phyloP scores from a whole-genome alignment of 2,888 invertebrate genomes.

The Alviniconcha strummeri region DNA sequence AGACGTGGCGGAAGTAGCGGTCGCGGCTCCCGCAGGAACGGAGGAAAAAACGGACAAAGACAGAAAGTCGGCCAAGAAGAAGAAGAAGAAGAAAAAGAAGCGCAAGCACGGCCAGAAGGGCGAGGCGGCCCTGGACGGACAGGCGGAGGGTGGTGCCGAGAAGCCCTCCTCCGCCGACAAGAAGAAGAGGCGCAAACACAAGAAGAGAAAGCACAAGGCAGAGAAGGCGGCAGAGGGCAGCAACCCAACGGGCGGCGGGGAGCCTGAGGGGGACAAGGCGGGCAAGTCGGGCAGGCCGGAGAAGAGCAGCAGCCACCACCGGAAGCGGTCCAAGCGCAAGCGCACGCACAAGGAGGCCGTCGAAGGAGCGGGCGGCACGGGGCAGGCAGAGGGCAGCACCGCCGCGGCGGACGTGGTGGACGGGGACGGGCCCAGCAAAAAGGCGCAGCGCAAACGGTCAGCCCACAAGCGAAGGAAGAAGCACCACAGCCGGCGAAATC shows the following conservation, averaged over 20 bases:
- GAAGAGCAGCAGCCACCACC: conserved; percentile 37
- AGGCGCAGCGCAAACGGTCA: conserved; percentile 39
- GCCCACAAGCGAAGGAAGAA: conserved; percentile 51
- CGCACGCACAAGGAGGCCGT: conserved; percentile 39
- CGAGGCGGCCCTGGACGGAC: conserved; percentile 37
- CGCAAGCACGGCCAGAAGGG: conserved; percentile 38
- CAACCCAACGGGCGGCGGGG: conserved; percentile 1
- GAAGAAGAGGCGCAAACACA: conserved; percentile 35
- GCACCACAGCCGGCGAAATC: conserved; percentile 29
- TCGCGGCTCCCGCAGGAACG: conserved; percentile 33
- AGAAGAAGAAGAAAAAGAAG: conserved; percentile 42
- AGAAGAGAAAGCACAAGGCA: conserved; percentile 37
- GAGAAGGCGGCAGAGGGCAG: conserved; percentile 40
- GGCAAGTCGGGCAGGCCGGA: conserved; percentile 33
- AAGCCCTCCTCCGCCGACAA: conserved; percentile 20
- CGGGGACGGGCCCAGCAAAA: conserved; percentile 43
- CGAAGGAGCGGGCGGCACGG: conserved; percentile 31
- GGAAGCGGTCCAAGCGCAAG: conserved; percentile 46
- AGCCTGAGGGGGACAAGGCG: conserved; percentile 28
- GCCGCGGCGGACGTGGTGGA: conserved; percentile 43
- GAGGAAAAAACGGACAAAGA: background rate
- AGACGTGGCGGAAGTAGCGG: conserved; percentile 36
- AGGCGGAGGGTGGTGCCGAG: conserved; percentile 25
- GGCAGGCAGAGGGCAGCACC: conserved; percentile 32
- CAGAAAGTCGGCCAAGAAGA: conserved; percentile 34